phyloP scores from a whole-genome alignment of 2,888 invertebrate genomes.

The Loripinus fragilis region DNA sequence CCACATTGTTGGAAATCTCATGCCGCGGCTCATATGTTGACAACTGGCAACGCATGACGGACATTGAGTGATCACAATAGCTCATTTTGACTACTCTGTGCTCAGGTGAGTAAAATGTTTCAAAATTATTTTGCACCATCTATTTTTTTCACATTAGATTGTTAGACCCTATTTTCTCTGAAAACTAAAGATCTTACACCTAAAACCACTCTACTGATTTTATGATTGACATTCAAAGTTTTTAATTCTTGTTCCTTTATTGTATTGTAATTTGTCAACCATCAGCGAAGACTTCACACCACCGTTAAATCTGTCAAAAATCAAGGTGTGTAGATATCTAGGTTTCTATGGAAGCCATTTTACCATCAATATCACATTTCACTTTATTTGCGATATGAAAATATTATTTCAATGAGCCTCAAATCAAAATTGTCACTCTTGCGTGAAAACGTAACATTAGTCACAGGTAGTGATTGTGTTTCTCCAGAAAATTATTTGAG shows the following conservation, averaged over 20 bases:
- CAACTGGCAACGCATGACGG: too few relatives aligned
- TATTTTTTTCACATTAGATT: too few relatives aligned
- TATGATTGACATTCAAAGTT: neutral
- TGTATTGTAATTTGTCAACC: conserved; percentile 4
- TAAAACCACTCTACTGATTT: too few relatives aligned
- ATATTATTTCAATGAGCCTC: conserved; percentile 11
- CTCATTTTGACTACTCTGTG: too few relatives aligned
- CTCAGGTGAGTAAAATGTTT: too few relatives aligned
- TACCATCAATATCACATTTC: conserved; percentile 6
- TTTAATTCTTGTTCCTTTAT: neutral
- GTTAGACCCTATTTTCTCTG: too few relatives aligned
- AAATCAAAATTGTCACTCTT: conserved; percentile 1
- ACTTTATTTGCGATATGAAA: conserved; percentile 9
- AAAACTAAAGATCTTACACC: too few relatives aligned
- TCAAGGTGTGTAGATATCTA: neutral
- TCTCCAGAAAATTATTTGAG: neutral
- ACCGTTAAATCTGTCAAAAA: conserved; percentile 4
- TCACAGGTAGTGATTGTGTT: conserved; percentile 4
- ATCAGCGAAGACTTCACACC: conserved; percentile 6
- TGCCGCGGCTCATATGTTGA: too few relatives aligned
- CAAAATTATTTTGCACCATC: too few relatives aligned
- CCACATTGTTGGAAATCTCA: too few relatives aligned
- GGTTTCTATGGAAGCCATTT: conserved; percentile 13
- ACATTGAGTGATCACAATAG: too few relatives aligned
- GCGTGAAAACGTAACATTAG: neutral